These are phyloP conservation scores for Lineus longissimus DNA, from an alignment of 1,140 invertebrate species.

Conservation along the genomic window DNA sequence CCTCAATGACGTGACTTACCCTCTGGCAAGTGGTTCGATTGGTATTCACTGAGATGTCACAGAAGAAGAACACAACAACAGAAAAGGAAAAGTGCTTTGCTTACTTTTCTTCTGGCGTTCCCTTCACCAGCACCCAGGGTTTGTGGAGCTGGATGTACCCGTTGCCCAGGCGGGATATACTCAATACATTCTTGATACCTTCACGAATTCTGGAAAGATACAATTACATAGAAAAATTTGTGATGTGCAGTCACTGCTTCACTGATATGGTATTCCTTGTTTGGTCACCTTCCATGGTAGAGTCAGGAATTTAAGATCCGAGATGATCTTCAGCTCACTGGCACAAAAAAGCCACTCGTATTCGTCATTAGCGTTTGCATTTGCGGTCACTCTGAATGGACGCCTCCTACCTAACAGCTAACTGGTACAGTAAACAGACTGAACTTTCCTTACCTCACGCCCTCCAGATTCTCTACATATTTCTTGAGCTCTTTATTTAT, in stretches of 20 bases:
- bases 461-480: constrained; percentile 79
- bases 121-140: constrained; percentile 93
- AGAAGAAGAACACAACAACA: too few species aligned
- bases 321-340: neutral
- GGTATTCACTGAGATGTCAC: too few species aligned
- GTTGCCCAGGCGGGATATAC: constrained; percentile 89
- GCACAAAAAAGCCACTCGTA: too few species aligned
- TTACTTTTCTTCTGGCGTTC: constrained; percentile 34
- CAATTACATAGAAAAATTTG: neutral
- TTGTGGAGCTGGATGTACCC: constrained; percentile 92
- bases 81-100: too few species aligned
- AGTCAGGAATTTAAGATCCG: neutral
- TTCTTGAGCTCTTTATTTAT: constrained; percentile 77
- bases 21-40: too few species aligned
- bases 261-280: too few species aligned
- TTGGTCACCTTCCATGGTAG: too few species aligned
- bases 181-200: constrained; percentile 78
- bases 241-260: neutral
- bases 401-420: too few species aligned
- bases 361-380: too few species aligned
- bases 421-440: too few species aligned
- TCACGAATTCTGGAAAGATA: constrained; percentile 66
- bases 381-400: too few species aligned
- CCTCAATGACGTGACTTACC: too few species aligned
- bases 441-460: constrained; percentile 59